Base-by-base conservation (phyloP, 2,797 vertebrate genomes). In the Argya squamiceps region DNA sequence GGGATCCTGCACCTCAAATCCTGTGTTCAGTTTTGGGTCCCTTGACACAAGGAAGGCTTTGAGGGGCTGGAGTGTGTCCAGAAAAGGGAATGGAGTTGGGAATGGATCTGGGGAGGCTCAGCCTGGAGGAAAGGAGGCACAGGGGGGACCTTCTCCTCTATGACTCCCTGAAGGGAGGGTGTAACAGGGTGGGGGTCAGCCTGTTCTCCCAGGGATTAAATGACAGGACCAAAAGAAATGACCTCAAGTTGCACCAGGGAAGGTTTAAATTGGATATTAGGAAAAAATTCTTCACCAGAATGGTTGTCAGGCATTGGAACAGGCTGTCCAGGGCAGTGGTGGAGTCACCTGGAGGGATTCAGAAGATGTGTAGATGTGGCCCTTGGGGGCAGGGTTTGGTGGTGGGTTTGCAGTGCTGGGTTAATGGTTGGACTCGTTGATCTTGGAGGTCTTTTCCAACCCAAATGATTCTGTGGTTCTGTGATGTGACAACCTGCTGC, bases 71-170 rank as follows among this genome's bases (percentile, higher is more conserved):
- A 30, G 21, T 1, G 2, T 65, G 59, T 59, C 39, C 30, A 29
- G 26, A 22, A 14, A 32, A 47, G 15, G 34, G 12, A 32, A 2
- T 2, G 16, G 56, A 49, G 36, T 11, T 81, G 71, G 49, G 43
- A 23, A 34, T 44, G 34, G 6, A 4, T 26, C 18, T 84, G 73
- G n/a, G 14, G 3, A 2, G 4, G n/a, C 44, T 71, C n/a, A 65
- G 30, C 34, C 21, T 64, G 50, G 9, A 29, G 44, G 27, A 65
- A 15, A 90, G 26, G 52, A 71, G 65, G 5, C 59, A 30, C 19
- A 27, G 4, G 8, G 3, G 4, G 7, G 1, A 14, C 2, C 12
- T 22, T 29, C 2, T 22, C 9, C 19, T 55, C 27, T 43, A 0
- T 63, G 56, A 4, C 6, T 29, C 0, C 20, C 49, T 44, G 11